phyloP scores from a whole-genome alignment of 2,888 invertebrate species.

The Laothoe populi region DNA sequence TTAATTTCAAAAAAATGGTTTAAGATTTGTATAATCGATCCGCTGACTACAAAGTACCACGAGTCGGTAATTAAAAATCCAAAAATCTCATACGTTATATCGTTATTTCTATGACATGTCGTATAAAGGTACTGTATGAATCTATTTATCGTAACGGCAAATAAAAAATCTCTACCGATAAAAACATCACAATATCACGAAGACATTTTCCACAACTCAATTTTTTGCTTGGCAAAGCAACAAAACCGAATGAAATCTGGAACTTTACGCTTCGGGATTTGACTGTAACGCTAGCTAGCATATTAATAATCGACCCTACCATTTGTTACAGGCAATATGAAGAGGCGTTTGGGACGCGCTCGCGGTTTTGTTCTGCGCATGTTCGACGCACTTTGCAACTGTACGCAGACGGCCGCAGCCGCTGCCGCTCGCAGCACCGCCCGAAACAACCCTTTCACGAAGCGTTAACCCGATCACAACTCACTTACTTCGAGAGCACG shows the following conservation, averaged over 20 bases:
- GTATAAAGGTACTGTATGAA: too few relatives aligned
- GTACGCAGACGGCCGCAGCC: conserved; percentile 84
- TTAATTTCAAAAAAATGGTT: too few relatives aligned
- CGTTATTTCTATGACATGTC: too few relatives aligned
- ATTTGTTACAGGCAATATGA: conserved; percentile 79
- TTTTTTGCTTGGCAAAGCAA: conserved; percentile 19
- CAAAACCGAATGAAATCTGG: conserved; percentile 19
- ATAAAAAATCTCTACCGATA: background rate
- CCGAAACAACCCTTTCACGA: conserved; percentile 70
- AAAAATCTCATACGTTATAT: too few relatives aligned
- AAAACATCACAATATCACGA: conserved; percentile 1
- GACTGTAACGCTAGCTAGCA: background rate
- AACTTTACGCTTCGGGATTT: conserved; percentile 1
- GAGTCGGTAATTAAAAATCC: too few relatives aligned
- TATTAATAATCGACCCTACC: conserved; percentile 23
- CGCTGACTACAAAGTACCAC: too few relatives aligned
- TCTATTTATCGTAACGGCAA: background rate
- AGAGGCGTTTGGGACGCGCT: conserved; percentile 85
- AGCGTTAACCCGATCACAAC: conserved; percentile 68
- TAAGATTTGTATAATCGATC: too few relatives aligned
- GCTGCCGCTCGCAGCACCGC: conserved; percentile 82
- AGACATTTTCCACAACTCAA: background rate
- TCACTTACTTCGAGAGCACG: conserved; percentile 38
- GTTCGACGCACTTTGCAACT: conserved; percentile 87
- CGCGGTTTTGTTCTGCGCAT: conserved; percentile 86